Percentiles rank a stretch among this genome's conserved stretches.
phyloP scores from a whole-genome alignment of 2,888 invertebrate genomes.

The Hybos culiciformis region DNA sequence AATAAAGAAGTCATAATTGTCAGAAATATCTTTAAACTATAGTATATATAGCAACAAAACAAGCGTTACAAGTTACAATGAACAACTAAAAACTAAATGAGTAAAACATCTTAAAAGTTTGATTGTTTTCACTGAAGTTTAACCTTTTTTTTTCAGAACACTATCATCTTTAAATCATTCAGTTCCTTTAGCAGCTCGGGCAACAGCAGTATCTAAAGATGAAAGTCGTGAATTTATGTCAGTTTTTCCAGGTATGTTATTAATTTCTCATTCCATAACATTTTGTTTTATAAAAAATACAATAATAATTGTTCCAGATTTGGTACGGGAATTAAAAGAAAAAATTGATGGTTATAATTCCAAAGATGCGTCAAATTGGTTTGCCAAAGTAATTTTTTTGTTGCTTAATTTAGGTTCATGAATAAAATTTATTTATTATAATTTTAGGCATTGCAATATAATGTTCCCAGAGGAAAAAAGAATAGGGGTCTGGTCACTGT shows the following conservation, averaged over 20 bases:
- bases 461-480: constrained; percentile 84
- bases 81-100: too few species aligned
- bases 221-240: constrained; percentile 80
- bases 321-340: constrained; percentile 71
- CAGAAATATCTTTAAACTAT: too few species aligned
- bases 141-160: constrained; percentile 24
- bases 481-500: constrained; percentile 62
- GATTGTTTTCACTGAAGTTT: too few species aligned
- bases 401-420: background rate
- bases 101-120: too few species aligned
- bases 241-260: constrained; percentile 49
- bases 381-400: constrained; percentile 48
- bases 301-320: constrained; percentile 36
- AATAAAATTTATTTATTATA: background rate
- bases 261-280: constrained; percentile 5
- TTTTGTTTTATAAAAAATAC: constrained; percentile 1
- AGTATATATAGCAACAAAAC: too few species aligned
- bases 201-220: constrained; percentile 55
- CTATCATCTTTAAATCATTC: constrained; percentile 32
- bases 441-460: constrained; percentile 69
- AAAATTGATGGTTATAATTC: constrained; percentile 60
- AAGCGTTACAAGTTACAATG: too few species aligned
- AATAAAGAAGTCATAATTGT: too few species aligned
- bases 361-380: constrained; percentile 67
- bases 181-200: constrained; percentile 40